Evolutionary conservation across 2,888 invertebrate genomes (phyloP).

Genomic region (Chymomyza caudatula): DNA sequence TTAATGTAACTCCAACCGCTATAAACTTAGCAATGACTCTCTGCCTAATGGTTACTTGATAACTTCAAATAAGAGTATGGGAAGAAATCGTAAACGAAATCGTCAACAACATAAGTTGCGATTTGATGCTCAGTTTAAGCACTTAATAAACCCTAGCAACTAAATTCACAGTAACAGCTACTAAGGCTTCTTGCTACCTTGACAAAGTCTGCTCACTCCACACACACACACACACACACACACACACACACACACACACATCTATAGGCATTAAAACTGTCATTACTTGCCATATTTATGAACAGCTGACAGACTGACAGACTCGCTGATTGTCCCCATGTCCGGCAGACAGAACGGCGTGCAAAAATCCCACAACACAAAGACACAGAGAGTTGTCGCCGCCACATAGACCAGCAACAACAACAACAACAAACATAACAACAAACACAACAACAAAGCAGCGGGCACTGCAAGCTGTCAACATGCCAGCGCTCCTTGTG

Average conservation of each 20-base stretch:
- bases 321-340: conserved; percentile 3
- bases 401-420: neutral
- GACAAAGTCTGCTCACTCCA: neutral
- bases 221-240: neutral
- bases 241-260: neutral
- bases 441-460: neutral
- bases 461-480: neutral
- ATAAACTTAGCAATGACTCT: too few relatives aligned
- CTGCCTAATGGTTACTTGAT: neutral
- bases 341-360: conserved; percentile 10
- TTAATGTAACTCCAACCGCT: too few relatives aligned
- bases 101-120: neutral
- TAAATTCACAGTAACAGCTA: neutral
- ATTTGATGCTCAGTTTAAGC: neutral
- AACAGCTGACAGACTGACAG: conserved; percentile 30
- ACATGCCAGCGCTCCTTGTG: neutral
- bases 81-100: neutral
- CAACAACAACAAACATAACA: neutral
- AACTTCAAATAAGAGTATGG: neutral
- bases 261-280: conserved; percentile 29
- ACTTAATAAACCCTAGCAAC: neutral
- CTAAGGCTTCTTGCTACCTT: neutral
- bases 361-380: conserved; percentile 9
- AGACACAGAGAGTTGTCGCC: neutral
- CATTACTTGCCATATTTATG: conserved; percentile 37